Conservation (phyloP, 2,113 vertebrate species). For the Burhinus bistriatus region DNA sequence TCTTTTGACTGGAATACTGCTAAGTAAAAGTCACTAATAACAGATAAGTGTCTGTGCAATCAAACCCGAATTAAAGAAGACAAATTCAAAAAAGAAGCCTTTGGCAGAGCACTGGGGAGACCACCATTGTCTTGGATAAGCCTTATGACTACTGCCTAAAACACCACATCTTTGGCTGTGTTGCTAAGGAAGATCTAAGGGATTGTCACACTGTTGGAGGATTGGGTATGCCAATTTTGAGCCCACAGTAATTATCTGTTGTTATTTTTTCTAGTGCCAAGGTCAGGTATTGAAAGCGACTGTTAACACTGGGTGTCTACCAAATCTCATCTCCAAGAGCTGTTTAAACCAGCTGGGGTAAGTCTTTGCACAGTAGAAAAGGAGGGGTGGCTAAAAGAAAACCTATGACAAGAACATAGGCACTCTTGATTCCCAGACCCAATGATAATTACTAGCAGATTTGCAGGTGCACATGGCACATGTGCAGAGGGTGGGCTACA, state of each 20-base stretch:
- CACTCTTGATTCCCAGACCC: not conserved
- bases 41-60: not conserved
- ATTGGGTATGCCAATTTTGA: not conserved
- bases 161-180: not conserved
- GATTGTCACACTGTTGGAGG: not conserved
- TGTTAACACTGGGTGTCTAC: conserved; percentile 84
- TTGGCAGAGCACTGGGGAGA: not conserved
- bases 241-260: not conserved
- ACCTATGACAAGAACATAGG: not conserved
- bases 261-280: conserved; percentile 75
- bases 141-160: not conserved
- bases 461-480: not conserved
- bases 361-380: conserved; percentile 21
- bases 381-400: not conserved
- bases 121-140: not conserved
- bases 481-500: not conserved
- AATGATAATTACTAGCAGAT: not conserved
- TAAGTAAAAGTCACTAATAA: not conserved
- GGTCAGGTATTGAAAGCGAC: conserved; percentile 80
- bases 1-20: not conserved
- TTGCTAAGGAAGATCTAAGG: not conserved
- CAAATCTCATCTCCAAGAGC: conserved; percentile 84
- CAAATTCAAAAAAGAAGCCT: not conserved
- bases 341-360: conserved; percentile 89
- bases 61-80: not conserved